Percentiles rank a stretch among this genome's conserved stretches.
phyloP scores from a whole-genome alignment of 2,888 invertebrate genomes.

The Bombyx huttoni region DNA sequence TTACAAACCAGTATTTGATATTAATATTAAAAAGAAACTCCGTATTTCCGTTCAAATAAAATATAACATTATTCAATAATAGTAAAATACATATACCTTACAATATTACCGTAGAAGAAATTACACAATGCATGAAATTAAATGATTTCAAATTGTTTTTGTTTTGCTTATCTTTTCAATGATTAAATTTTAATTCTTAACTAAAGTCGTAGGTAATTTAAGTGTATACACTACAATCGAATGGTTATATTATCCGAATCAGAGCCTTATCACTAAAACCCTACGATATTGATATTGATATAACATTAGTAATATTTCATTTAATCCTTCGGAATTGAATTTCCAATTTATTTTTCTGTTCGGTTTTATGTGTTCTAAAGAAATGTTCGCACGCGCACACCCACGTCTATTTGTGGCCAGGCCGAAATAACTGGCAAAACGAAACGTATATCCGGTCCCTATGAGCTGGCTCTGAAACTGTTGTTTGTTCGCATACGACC shows the following conservation, averaged over 20 bases:
- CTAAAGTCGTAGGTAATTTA: background rate
- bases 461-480: conserved; percentile 18
- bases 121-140: background rate
- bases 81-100: no score
- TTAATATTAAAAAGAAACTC: no score
- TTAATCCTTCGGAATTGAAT: conserved; percentile 24
- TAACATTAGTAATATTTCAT: background rate
- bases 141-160: background rate
- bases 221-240: background rate
- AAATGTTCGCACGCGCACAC: conserved; percentile 34
- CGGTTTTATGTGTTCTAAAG: conserved; percentile 40
- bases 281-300: background rate
- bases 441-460: conserved; percentile 45
- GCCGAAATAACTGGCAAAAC: conserved; percentile 52
- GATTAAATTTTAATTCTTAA: background rate
- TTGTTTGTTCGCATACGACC: conserved; percentile 25
- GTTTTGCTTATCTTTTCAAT: background rate
- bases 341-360: conserved; percentile 38
- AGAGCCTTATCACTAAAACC: background rate
- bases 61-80: no score
- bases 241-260: background rate
- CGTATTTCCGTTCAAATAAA: no score
- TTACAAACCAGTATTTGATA: no score
- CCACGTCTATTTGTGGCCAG: conserved; percentile 46
- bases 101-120: no score